Conservation (phyloP, 2,797 vertebrate genomes). For the Takifugu rubripes region DNA sequence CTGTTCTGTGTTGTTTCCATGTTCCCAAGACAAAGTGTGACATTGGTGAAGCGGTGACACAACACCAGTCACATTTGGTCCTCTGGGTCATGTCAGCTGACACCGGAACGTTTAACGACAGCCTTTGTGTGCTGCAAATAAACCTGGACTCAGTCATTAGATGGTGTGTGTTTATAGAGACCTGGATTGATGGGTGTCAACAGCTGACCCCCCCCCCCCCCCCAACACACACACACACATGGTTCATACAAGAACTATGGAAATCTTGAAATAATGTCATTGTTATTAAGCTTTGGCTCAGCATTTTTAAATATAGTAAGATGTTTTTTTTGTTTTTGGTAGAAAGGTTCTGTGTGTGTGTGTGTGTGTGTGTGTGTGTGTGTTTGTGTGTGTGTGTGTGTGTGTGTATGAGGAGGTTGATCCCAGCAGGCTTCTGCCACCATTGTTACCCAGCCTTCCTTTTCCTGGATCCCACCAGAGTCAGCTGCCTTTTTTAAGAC, state of each 20-base stretch:
- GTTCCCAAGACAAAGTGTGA: neutral
- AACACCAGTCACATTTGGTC: neutral
- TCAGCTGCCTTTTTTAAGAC: no score
- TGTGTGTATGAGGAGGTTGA: neutral
- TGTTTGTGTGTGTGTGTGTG: neutral
- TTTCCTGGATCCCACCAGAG: conserved; percentile 11
- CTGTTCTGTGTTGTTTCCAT: neutral
- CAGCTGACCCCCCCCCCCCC: conserved; percentile 36
- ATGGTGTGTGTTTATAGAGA: conserved; percentile 2
- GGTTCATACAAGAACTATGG: no score
- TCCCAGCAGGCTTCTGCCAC: conserved; percentile 7
- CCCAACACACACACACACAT: neutral
- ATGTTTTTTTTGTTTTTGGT: no score
- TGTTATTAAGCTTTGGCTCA: no score
- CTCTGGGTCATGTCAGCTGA: conserved; percentile 39
- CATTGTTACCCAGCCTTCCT: neutral
- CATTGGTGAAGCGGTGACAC: no score
- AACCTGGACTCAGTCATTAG: conserved; percentile 9
- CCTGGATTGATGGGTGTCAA: conserved; percentile 27
- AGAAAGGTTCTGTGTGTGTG: neutral
- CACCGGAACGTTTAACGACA: conserved; percentile 45
- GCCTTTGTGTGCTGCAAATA: conserved; percentile 49
- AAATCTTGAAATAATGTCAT: no score
- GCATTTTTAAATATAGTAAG: no score
- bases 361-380: conserved; percentile 9